Base-by-base conservation (phyloP, 2,797 vertebrate genomes). In the Toxotes lorentzi region DNA sequence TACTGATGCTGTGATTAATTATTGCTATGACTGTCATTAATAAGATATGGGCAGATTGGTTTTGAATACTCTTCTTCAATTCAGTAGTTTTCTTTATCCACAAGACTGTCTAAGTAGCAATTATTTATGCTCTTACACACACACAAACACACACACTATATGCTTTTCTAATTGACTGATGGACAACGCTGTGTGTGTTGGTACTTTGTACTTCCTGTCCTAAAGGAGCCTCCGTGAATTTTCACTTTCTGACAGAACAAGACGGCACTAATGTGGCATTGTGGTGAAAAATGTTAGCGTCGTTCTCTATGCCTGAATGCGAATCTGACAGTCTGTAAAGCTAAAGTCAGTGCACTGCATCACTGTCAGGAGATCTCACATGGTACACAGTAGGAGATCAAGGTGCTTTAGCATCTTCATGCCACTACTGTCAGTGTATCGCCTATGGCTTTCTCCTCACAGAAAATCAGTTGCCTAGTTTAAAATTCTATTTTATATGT, bases 1-100 rank as follows among this genome's bases (percentile, higher is more conserved):
- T 41, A 54, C 66, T 71, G 69, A 56, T 70, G 65, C 24, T 27
- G 27, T 5, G 24, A 71, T 81, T 59, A 79, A 83, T 63, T 43
- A 79, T 75, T 41, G 65, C 51, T 77, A 21, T 56, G 45, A 35
- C n/a, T 72, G 6, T 60, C 64, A 32, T 64, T 74, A 72, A 71
- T 76, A 68, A 79, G 41, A 54, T n/a, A 54, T 66, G 41, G 38
- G 14, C 48, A 67, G 12, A 62, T 56, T 47, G 47, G 45, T 45
- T 72, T 70, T 71, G 35, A 66, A 35, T 23, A 47, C 11, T 57
- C 21, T 60, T 74, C 53, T 50, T 68, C 24, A 57, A n/a, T 27
- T 4, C 51, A 38, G 4, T 54, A 12, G 19, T 72, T 32, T 66
- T 53, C 14, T 40, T 61, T 38, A 38, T 24, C 59, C 27, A 8